A percentile compares a stretch with the other conserved stretches of the same genome.
Conservation (phyloP, 2,888 invertebrate genomes). For the Cepaea hortensis region DNA sequence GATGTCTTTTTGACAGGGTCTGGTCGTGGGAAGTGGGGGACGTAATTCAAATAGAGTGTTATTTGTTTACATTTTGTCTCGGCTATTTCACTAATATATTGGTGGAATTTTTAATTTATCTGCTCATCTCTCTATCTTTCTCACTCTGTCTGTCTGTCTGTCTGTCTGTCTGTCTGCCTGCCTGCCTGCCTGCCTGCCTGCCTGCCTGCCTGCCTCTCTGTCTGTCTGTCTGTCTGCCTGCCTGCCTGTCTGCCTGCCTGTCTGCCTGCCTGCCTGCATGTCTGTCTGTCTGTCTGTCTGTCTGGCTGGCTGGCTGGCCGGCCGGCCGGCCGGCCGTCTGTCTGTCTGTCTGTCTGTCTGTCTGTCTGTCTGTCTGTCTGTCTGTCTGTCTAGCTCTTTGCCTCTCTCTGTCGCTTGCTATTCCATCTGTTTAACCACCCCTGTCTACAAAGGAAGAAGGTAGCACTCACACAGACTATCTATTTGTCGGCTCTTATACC, state of each 20-base stretch:
- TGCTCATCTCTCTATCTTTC: background rate
- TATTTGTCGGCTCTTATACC: no score
- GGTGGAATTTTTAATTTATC: no score
- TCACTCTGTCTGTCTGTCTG: slow-evolving; percentile 24
- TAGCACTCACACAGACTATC: no score
- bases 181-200: slow-evolving; percentile 3
- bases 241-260: background rate
- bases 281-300: background rate
- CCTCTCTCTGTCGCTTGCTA: slow-evolving; percentile 18
- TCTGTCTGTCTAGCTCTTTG: slow-evolving; percentile 17
- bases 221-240: background rate
- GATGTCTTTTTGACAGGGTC: no score
- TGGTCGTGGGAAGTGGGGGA: no score
- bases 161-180: background rate
- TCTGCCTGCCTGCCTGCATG: background rate
- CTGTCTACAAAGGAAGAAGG: background rate
- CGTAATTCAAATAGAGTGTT: no score
- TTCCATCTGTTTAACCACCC: background rate
- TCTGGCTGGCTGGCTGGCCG: background rate
- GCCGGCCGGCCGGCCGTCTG: background rate
- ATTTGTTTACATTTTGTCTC: no score
- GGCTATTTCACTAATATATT: no score
- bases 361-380: slow-evolving; percentile 40
- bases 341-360: slow-evolving; percentile 35
- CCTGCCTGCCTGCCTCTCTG: background rate